Conservation (phyloP, 1,140 invertebrate species). For the Octopus sinensis region DNA sequence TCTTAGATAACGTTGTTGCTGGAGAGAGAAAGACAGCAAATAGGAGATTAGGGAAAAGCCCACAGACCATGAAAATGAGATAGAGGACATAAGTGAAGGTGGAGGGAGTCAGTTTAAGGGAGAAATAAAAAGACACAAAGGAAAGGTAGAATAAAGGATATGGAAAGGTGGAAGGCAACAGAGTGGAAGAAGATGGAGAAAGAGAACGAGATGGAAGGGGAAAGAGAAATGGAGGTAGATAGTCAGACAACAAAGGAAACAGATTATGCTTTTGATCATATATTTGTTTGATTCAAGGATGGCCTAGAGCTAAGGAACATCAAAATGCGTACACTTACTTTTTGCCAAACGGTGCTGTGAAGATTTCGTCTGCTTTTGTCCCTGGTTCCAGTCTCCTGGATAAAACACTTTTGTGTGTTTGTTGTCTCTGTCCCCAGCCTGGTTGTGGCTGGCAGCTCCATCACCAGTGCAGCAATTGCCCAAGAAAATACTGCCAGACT, state of each 20-base stretch:
- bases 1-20: too few species aligned
- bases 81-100: too few species aligned
- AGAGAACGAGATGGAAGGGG: not conserved
- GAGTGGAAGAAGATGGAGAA: too few species aligned
- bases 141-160: too few species aligned
- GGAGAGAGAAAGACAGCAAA: too few species aligned
- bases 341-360: conserved; percentile 16
- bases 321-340: conserved; percentile 15
- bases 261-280: conserved; percentile 24
- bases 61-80: too few species aligned
- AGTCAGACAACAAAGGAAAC: not conserved
- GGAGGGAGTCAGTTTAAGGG: too few species aligned
- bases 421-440: conserved; percentile 11
- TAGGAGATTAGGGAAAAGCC: too few species aligned
- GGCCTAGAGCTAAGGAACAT: conserved; percentile 2
- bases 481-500: conserved; percentile 67
- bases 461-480: conserved; percentile 51
- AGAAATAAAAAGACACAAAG: too few species aligned
- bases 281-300: not conserved
- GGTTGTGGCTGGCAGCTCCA: not conserved
- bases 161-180: too few species aligned
- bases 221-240: not conserved
- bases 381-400: conserved; percentile 22
- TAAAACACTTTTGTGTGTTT: conserved; percentile 2
- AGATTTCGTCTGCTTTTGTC: conserved; percentile 15